These are phyloP conservation scores for Lepidurus packardi DNA, from an alignment of 1,140 invertebrate species.

Conservation along the genomic window DNA sequence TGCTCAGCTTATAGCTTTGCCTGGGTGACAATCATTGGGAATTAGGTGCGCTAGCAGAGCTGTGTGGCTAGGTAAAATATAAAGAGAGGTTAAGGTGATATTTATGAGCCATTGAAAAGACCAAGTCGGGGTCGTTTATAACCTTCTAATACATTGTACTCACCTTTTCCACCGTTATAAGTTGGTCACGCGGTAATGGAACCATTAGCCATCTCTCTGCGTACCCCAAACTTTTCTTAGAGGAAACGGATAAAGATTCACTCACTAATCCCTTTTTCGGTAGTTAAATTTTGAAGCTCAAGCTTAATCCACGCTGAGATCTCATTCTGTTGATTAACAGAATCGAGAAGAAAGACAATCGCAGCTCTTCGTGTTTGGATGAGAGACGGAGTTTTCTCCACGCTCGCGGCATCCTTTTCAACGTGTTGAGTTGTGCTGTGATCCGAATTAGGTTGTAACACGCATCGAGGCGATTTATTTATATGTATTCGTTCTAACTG, in stretches of 20 bases:
- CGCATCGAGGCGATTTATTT: background rate
- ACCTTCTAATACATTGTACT: slow-evolving; percentile 1
- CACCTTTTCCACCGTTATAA: slow-evolving; percentile 4
- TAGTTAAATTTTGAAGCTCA: background rate
- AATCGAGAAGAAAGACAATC: background rate
- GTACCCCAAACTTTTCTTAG: background rate
- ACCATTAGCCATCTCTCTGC: background rate
- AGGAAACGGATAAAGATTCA: background rate
- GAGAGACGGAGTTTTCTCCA: background rate
- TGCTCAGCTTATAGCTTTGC: slow-evolving; percentile 1
- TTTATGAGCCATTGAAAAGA: slow-evolving; percentile 17
- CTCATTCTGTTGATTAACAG: background rate
- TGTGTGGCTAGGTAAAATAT: background rate
- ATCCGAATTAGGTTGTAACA: background rate
- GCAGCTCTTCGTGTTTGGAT: background rate
- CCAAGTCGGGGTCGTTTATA: slow-evolving; percentile 1
- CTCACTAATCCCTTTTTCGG: background rate
- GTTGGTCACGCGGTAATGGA: background rate
- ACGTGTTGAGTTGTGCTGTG: background rate
- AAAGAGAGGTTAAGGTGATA: slow-evolving; percentile 10
- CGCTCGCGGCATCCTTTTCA: background rate
- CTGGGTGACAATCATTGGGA: background rate
- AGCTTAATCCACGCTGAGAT: too few relatives aligned
- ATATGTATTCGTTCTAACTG: background rate
- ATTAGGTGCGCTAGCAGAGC: background rate